Conservation (phyloP, 2,113 vertebrate species). For the Thalassoma bifasciatum region DNA sequence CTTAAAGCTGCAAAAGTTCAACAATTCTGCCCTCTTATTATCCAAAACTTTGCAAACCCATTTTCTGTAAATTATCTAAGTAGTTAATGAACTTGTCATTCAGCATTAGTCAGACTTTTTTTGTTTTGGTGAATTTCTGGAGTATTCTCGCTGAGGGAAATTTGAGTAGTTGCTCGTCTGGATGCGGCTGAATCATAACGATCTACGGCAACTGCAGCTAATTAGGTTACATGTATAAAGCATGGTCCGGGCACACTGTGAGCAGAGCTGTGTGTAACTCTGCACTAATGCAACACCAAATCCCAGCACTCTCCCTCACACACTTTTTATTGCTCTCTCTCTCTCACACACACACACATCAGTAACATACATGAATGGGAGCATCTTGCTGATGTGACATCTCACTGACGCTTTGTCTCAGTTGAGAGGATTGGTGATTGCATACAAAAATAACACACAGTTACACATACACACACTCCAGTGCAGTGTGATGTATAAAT, state of each 20-base stretch:
- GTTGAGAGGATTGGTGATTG: conserved; percentile 29
- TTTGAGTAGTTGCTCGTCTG: neutral
- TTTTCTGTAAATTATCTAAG: no score
- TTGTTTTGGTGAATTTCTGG: neutral
- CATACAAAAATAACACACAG: conserved; percentile 20
- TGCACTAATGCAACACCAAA: conserved; percentile 30
- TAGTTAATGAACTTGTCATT: neutral
- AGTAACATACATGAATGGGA: conserved; percentile 49
- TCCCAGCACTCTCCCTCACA: conserved; percentile 45
- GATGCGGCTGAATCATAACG: conserved; percentile 40
- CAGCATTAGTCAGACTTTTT: neutral
- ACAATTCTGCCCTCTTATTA: neutral
- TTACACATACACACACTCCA: neutral
- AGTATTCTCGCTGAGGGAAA: neutral
- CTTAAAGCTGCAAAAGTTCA: no score
- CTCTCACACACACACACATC: conserved; percentile 31
- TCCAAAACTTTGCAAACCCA: neutral
- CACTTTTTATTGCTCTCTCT: neutral
- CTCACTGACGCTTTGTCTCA: conserved; percentile 59
- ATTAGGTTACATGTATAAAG: conserved; percentile 63
- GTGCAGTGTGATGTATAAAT: conserved; percentile 76
- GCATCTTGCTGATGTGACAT: conserved; percentile 53
- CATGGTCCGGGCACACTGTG: conserved; percentile 37
- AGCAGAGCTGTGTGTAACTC: conserved; percentile 37
- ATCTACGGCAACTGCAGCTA: conserved; percentile 64